These are phyloP conservation scores for Rutilus rutilus DNA, from an alignment of 2,113 vertebrate genomes.

Conservation along the genomic window DNA sequence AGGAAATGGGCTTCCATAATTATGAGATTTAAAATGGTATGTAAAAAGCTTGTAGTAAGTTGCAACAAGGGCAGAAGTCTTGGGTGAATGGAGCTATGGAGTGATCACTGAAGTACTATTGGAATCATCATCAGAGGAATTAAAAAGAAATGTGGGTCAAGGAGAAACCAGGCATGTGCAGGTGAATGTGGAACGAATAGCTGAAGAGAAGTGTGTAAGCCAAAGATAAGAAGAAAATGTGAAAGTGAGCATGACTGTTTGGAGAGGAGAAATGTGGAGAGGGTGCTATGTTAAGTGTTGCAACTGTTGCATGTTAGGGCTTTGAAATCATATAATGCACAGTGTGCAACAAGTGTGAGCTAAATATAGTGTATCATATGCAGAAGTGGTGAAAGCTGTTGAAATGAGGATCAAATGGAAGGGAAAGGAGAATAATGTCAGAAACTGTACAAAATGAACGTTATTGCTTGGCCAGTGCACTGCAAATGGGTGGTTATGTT, in stretches of 20 bases:
- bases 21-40: neutral
- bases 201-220: neutral
- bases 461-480: neutral
- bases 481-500: neutral
- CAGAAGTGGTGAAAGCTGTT: constrained; percentile 3
- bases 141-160: neutral
- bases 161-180: neutral
- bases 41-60: neutral
- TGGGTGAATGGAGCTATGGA: neutral
- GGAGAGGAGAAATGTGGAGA: neutral
- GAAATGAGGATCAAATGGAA: neutral
- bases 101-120: neutral
- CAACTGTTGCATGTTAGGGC: neutral
- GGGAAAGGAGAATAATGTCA: neutral
- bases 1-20: neutral
- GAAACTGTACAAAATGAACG: neutral
- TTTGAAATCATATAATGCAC: neutral
- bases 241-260: neutral
- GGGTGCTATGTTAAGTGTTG: neutral
- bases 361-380: neutral
- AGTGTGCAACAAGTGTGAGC: neutral
- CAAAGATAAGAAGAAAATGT: neutral
- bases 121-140: neutral
- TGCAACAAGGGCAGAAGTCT: neutral
- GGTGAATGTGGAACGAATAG: neutral